phyloP scores from a whole-genome alignment of 37 sponge, comb jelly and placozoan species.

The Diacarnus erythraeanus region DNA sequence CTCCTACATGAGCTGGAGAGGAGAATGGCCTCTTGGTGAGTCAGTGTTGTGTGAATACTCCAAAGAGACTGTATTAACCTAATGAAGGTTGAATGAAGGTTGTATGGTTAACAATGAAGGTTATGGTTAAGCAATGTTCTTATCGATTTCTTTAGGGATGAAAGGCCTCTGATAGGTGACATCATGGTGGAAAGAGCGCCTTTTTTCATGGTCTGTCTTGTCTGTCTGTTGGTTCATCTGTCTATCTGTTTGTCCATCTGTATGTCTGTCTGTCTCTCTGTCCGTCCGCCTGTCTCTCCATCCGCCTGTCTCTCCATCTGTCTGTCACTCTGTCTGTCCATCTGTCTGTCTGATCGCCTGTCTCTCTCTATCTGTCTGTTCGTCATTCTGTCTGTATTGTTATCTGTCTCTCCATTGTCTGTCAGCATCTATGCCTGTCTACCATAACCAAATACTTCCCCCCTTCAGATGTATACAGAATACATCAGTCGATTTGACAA shows the following conservation, averaged over 20 bases:
- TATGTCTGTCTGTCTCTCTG: too few relatives aligned
- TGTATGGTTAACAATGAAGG: too few relatives aligned
- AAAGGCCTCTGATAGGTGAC: slow-evolving; percentile 70
- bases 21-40: slow-evolving; percentile 63
- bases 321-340: background rate
- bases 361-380: slow-evolving; percentile 2
- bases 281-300: too few relatives aligned
- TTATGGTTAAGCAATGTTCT: too few relatives aligned
- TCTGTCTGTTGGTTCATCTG: too few relatives aligned
- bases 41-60: background rate
- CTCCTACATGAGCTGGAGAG: slow-evolving; percentile 69
- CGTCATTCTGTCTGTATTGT: too few relatives aligned
- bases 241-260: too few relatives aligned
- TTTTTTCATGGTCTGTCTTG: slow-evolving; percentile 54
- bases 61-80: background rate
- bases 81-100: too few relatives aligned
- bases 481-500: slow-evolving; percentile 87
- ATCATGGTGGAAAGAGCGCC: slow-evolving; percentile 63
- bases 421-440: slow-evolving; percentile 12
- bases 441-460: background rate
- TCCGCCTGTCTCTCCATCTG: background rate
- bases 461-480: slow-evolving; percentile 69
- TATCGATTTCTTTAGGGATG: slow-evolving; percentile 37
- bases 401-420: too few relatives aligned
- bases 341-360: background rate